Conservation (phyloP, 1,140 invertebrate genomes). For the Chionoecetes opilio region DNA sequence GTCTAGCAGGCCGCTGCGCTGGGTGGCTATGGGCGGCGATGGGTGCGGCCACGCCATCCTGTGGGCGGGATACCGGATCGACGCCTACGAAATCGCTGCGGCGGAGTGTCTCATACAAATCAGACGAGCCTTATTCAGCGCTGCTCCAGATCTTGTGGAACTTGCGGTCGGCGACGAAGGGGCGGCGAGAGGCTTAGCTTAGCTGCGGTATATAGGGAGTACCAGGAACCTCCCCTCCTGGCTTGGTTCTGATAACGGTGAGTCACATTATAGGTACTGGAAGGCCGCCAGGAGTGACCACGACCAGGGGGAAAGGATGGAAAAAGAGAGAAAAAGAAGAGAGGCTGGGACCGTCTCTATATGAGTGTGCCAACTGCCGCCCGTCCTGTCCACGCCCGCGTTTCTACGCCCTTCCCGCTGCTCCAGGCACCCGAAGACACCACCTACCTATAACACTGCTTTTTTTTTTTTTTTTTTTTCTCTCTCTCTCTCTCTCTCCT, state of each 20-base stretch:
- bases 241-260: neutral
- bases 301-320: neutral
- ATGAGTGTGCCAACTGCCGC: neutral
- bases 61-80: neutral
- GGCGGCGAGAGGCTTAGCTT: neutral
- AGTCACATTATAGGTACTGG: slow-evolving; percentile 9
- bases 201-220: neutral
- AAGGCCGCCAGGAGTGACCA: neutral
- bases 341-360: neutral
- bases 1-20: neutral
- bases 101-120: neutral
- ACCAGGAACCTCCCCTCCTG: neutral
- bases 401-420: too few species aligned
- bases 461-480: too few species aligned
- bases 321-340: neutral
- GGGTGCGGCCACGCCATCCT: slow-evolving; percentile 28
- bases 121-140: slow-evolving; percentile 7
- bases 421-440: too few species aligned
- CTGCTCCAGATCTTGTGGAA: neutral
- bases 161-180: neutral
- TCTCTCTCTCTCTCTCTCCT: too few species aligned
- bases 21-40: slow-evolving; percentile 3
- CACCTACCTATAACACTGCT: too few species aligned
- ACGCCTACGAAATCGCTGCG: slow-evolving; percentile 12
- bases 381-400: neutral